A percentile compares a stretch with the other conserved stretches of the same genome.
These are phyloP conservation scores for Chesias legatella DNA, from an alignment of 2,888 invertebrate species.

Conservation along the genomic window DNA sequence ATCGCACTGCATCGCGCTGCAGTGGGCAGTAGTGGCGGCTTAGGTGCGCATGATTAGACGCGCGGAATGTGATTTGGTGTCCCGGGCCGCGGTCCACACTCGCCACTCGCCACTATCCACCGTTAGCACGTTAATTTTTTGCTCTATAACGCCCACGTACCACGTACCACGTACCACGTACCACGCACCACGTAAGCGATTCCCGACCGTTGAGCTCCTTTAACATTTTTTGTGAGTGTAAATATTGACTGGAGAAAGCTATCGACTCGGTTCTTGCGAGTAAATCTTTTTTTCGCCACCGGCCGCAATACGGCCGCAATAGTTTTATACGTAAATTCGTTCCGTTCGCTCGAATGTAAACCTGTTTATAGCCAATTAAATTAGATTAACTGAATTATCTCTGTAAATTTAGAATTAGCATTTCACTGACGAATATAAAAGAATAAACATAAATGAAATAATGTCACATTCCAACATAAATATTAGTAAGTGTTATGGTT, in stretches of 20 bases:
- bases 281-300: slow-evolving; percentile 26
- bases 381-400: slow-evolving; percentile 20
- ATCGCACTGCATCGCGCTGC: too few relatives aligned
- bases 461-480: too few relatives aligned
- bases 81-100: slow-evolving; percentile 24
- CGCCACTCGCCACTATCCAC: slow-evolving; percentile 1
- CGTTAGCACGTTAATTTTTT: slow-evolving; percentile 47
- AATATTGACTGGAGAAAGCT: slow-evolving; percentile 65
- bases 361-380: slow-evolving; percentile 18
- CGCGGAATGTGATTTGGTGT: slow-evolving; percentile 59
- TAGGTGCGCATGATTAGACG: slow-evolving; percentile 49
- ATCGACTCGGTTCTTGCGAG: slow-evolving; percentile 35
- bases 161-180: too few relatives aligned
- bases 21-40: too few relatives aligned
- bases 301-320: slow-evolving; percentile 20
- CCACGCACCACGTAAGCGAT: too few relatives aligned
- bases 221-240: slow-evolving; percentile 44
- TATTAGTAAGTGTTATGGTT: too few relatives aligned
- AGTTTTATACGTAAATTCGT: slow-evolving; percentile 17
- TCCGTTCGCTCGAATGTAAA: slow-evolving; percentile 12
- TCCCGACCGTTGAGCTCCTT: slow-evolving; percentile 38
- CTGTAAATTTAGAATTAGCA: slow-evolving; percentile 10
- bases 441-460: background rate
- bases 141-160: slow-evolving; percentile 21
- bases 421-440: slow-evolving; percentile 7